A percentile compares a stretch with the other conserved stretches of the same genome.
These are phyloP conservation scores for Drosophila fulvimacula DNA, from an alignment of 2,888 invertebrate species.

Conservation along the genomic window DNA sequence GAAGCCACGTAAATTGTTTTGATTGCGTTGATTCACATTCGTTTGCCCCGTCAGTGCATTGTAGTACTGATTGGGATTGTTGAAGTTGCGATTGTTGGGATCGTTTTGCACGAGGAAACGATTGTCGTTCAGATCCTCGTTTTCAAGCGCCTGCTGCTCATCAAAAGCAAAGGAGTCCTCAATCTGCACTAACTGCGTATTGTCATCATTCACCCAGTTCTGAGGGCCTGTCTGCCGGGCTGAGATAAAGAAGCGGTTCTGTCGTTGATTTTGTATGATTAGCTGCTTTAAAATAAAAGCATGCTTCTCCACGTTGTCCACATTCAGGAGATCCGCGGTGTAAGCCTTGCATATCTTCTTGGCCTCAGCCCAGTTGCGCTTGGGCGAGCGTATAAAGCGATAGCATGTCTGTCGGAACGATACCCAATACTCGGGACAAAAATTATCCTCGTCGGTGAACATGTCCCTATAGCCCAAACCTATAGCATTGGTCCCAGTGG, in stretches of 20 bases:
- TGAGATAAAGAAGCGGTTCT: constrained; percentile 94
- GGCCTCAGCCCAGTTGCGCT: constrained; percentile 92
- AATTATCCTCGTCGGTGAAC: constrained; percentile 82
- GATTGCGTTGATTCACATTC: constrained; percentile 70
- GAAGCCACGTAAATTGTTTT: constrained; percentile 76
- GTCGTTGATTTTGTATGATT: constrained; percentile 93
- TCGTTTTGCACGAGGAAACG: constrained; percentile 81
- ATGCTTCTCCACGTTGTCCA: constrained; percentile 94
- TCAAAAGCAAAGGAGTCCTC: constrained; percentile 93
- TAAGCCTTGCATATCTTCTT: constrained; percentile 93
- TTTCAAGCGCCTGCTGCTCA: constrained; percentile 84
- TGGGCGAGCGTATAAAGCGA: constrained; percentile 94
- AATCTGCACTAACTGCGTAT: constrained; percentile 90
- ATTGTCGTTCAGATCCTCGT: constrained; percentile 83
- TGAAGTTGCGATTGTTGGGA: constrained; percentile 64
- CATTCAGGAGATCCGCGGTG: constrained; percentile 91
- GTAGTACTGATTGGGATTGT: constrained; percentile 76
- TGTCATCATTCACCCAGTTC: constrained; percentile 94
- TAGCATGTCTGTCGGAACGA: constrained; percentile 93
- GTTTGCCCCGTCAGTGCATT: constrained; percentile 66
- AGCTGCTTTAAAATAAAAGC: constrained; percentile 93
- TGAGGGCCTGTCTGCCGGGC: constrained; percentile 90
- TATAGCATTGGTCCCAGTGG: constrained; percentile 20
- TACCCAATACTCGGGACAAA: constrained; percentile 95
- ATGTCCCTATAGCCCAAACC: constrained; percentile 69